Evolutionary conservation across 1,140 invertebrate species (phyloP).

Genomic region (Bombus waltoni): DNA sequence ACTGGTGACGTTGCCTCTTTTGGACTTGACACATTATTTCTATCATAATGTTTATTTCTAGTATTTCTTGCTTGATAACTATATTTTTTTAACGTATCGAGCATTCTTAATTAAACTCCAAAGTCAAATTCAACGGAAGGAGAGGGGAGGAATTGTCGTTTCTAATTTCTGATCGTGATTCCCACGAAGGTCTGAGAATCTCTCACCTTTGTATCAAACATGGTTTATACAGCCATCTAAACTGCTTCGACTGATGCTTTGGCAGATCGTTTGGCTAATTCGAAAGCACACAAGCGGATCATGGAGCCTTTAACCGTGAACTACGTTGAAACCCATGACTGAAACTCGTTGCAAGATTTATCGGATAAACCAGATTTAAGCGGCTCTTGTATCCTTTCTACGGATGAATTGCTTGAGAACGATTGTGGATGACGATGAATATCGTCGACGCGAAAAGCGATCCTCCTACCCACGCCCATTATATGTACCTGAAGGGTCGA

Average conservation of each 20-base stretch:
- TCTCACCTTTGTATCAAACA: slow-evolving; percentile 51
- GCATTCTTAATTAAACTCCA: neutral
- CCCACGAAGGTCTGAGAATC: slow-evolving; percentile 3
- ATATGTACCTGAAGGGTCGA: slow-evolving; percentile 54
- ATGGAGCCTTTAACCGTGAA: slow-evolving; percentile 52
- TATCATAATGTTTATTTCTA: neutral
- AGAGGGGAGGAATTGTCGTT: neutral
- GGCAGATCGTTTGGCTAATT: slow-evolving; percentile 60
- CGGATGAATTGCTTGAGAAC: slow-evolving; percentile 54
- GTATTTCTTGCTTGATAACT: neutral
- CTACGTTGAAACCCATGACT: slow-evolving; percentile 53
- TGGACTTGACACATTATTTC: neutral
- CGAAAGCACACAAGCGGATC: slow-evolving; percentile 59
- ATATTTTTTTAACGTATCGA: neutral
- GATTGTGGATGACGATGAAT: slow-evolving; percentile 52
- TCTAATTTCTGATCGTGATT: neutral
- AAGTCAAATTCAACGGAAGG: neutral
- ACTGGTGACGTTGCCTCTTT: too few relatives aligned
- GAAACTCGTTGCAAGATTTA: slow-evolving; percentile 66
- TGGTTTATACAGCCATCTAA: slow-evolving; percentile 58
- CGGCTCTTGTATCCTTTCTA: slow-evolving; percentile 49
- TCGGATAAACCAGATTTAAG: slow-evolving; percentile 68
- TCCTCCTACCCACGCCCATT: slow-evolving; percentile 10
- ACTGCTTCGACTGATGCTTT: slow-evolving; percentile 50
- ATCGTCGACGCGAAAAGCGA: slow-evolving; percentile 57